Evolutionary conservation across 1,140 invertebrate species (phyloP), one percentile per base, ranked within the genome.

Genomic region (Nylanderia fulva): DNA sequence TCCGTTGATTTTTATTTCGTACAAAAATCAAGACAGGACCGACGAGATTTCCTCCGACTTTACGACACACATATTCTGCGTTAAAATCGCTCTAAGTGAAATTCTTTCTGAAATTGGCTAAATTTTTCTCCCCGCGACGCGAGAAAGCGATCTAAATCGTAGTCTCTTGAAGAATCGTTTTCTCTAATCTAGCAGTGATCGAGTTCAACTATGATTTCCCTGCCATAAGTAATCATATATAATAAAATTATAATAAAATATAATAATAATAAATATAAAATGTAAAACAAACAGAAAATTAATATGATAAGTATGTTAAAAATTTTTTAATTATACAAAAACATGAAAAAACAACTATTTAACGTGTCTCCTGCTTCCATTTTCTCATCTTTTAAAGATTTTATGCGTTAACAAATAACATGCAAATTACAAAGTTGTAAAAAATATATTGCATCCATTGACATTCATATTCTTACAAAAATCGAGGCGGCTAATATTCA

Each of bases 401-500:
- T 45, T 24, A 18, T 15, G 4, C 13, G 1, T 24, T 13, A 68
- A 5, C 15, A 48, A 48, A 48, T 15, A 45, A 45, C 13, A 45
- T 45, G 42, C 9, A 45, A 45, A 45, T 48, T 48, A 48, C 45
- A 48, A 48, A 48, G 2, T n/a, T 21, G 24, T 15, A 68, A 21
- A 79, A 48, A 69, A 54, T n/a, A 52, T 1, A n/a, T 79, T 39
- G 63, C 15, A 63, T 64, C 0, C 13, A 82, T 18, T 69, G 11
- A 18, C 29, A 45, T 71, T 21, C 4, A 6, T 21, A 33, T 58
- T 71, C 3, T 45, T 39, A 45, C 42, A 48, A 24, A 18, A 58
- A 82, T 71, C 45, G 24, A 76, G 39, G 45, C 18, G 52, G 52
- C 61, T 63, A 76, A 63, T 76, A n/a, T 29, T 3, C 4, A 66